Percentiles rank a stretch among this genome's conserved stretches.
Evolutionary conservation across 2,113 vertebrate genomes (phyloP).

Genomic region (human (Homo sapiens)): DNA sequence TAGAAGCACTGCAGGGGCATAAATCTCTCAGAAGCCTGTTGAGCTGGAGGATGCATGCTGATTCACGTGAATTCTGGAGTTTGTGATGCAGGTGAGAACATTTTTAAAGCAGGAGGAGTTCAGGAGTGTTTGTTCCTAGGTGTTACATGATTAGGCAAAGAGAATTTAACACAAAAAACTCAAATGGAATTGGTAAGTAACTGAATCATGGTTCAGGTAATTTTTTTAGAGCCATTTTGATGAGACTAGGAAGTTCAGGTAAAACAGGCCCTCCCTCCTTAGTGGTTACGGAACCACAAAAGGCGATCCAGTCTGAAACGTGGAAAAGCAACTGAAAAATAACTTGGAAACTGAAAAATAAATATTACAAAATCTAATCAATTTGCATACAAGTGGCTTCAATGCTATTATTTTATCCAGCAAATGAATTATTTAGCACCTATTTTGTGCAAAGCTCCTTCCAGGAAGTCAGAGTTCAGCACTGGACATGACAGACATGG

Average conservation of each 20-base stretch:
- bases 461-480: not conserved
- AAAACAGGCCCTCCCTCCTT: not conserved
- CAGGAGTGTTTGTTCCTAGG: not conserved
- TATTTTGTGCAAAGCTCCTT: not conserved
- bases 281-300: not conserved
- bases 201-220: not conserved
- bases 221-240: not conserved
- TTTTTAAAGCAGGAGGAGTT: not conserved
- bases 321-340: slow-evolving; percentile 34
- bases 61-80: not conserved
- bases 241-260: not conserved
- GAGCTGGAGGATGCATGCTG: not conserved
- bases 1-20: not conserved
- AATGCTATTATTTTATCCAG: not conserved
- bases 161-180: slow-evolving; percentile 4
- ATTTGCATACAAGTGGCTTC: not conserved
- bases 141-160: not conserved
- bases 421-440: not conserved
- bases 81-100: not conserved
- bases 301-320: not conserved
- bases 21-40: not conserved
- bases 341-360: not conserved
- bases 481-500: not conserved
- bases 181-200: not conserved
- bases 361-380: slow-evolving; percentile 1